Evolutionary conservation across 1,140 invertebrate species (phyloP).

Genomic region (Eciton burchellii): DNA sequence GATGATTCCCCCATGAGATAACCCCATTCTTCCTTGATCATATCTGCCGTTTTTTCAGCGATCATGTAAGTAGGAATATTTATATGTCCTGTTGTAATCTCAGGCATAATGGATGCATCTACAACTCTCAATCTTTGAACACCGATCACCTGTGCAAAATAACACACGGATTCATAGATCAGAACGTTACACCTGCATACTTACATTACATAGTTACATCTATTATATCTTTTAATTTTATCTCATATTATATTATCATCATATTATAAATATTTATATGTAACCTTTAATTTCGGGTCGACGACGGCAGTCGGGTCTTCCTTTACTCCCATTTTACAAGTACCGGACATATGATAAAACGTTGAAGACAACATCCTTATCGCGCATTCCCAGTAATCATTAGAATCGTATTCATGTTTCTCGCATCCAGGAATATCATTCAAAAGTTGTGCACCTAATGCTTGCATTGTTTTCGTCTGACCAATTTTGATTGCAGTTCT

Average conservation of each 20-base stretch:
- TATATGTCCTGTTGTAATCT: conserved; percentile 87
- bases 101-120: conserved; percentile 90
- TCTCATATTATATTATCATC: too few species aligned
- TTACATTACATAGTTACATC: too few species aligned
- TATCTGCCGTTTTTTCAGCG: conserved; percentile 89
- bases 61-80: conserved; percentile 90
- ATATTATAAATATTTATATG: too few species aligned
- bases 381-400: conserved; percentile 8
- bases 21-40: conserved; percentile 87
- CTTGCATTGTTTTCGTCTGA: conserved; percentile 87
- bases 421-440: conserved; percentile 86
- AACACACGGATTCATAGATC: not conserved
- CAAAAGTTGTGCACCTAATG: conserved; percentile 87
- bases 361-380: not conserved
- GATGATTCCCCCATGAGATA: too few species aligned
- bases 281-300: conserved; percentile 20
- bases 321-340: conserved; percentile 16
- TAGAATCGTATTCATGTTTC: conserved; percentile 86
- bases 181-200: too few species aligned
- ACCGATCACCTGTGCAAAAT: conserved; percentile 80
- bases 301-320: conserved; percentile 22
- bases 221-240: too few species aligned
- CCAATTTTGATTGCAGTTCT: conserved; percentile 87
- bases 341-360: not conserved
- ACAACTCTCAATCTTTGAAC: conserved; percentile 89